Evolutionary conservation across 2,797 vertebrate genomes (phyloP).

Genomic region (Anomalospiza imberbis): DNA sequence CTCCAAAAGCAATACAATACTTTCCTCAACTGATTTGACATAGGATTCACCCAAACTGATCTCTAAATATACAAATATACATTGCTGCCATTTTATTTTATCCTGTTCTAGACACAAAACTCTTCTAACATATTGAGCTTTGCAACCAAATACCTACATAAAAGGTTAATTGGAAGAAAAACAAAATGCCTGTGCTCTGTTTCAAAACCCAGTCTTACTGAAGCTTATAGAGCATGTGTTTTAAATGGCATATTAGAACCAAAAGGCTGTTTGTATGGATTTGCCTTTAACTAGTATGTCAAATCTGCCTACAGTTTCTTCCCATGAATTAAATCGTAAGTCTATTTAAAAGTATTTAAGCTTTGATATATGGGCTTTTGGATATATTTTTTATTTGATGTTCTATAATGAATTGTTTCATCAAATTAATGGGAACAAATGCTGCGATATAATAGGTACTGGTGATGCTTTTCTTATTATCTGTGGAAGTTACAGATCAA

Average conservation of each 20-base stretch:
- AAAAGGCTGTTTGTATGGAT: background rate
- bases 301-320: background rate
- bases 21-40: background rate
- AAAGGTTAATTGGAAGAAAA: slow-evolving; percentile 55
- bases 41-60: background rate
- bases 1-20: background rate
- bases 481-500: background rate
- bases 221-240: background rate
- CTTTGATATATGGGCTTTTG: background rate
- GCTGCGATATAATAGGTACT: background rate
- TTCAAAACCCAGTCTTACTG: background rate
- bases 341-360: background rate
- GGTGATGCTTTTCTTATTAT: background rate
- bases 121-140: slow-evolving; percentile 1
- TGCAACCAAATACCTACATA: background rate
- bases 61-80: slow-evolving; percentile 8
- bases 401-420: background rate
- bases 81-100: slow-evolving; percentile 16
- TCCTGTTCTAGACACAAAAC: background rate
- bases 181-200: background rate
- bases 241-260: background rate
- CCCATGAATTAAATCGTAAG: background rate
- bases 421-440: background rate
- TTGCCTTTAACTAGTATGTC: background rate
- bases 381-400: background rate